These are phyloP conservation scores for Laticauda laticaudata DNA, from an alignment of 2,113 vertebrate species.

Conservation along the genomic window DNA sequence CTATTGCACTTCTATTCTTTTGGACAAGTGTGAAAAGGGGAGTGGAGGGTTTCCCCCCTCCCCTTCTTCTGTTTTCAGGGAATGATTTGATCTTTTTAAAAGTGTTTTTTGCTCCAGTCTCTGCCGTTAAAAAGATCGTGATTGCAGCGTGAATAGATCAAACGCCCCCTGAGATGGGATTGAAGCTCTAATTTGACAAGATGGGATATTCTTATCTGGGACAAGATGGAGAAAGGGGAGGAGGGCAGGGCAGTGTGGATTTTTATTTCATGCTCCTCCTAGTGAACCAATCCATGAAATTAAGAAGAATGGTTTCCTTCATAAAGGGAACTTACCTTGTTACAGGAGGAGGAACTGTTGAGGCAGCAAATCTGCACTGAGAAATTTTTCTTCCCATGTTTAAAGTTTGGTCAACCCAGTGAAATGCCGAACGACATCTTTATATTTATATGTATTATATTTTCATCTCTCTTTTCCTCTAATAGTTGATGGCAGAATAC, in stretches of 20 bases:
- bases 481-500: neutral
- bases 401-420: neutral
- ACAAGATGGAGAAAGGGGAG: constrained; percentile 30
- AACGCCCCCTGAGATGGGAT: constrained; percentile 55
- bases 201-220: constrained; percentile 48
- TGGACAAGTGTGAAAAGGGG: constrained; percentile 67
- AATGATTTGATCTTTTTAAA: constrained; percentile 54
- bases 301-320: neutral
- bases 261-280: constrained; percentile 1
- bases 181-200: constrained; percentile 46
- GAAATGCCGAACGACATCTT: neutral
- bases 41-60: constrained; percentile 33
- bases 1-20: constrained; percentile 64
- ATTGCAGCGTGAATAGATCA: constrained; percentile 70
- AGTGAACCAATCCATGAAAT: neutral
- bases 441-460: neutral
- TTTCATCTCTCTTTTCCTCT: neutral
- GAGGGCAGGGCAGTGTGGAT: constrained; percentile 25
- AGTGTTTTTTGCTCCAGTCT: constrained; percentile 53
- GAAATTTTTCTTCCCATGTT: neutral
- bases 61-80: constrained; percentile 43
- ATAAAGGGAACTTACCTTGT: neutral
- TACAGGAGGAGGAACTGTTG: neutral
- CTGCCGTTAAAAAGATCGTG: constrained; percentile 62
- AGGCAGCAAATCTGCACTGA: neutral